Base-by-base conservation (phyloP, 1,140 invertebrate genomes). In the Leptinotarsa texana region DNA sequence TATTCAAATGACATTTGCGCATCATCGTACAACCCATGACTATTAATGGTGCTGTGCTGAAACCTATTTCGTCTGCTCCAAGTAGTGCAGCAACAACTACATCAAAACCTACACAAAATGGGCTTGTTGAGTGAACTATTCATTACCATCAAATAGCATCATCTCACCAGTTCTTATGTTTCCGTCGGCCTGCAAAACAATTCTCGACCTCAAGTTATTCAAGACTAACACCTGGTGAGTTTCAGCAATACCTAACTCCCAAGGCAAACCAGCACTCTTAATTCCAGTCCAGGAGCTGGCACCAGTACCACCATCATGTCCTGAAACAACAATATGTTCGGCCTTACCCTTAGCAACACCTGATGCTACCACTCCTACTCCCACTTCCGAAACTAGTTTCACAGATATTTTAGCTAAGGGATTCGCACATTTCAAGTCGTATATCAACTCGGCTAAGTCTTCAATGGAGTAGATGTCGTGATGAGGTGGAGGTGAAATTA, bases 391-490 rank as follows among this genome's bases (percentile, higher is more conserved):
- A 4, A 99, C 98, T 17, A 99, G 88, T 86, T 99, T 99, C 1
- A 99, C 98, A 67, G 96, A 98, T 76, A 99, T 97, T 68, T 97
- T 88, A 2, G 98, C 98, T 72, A 89, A 89, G 0, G 98, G 98
- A 89, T 99, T 99, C 63, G 97, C 95, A 84, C 95, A 97, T 86
- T 99, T 99, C 63, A 99, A 88, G 87, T 99, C 98, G 83, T 99
- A 99, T 83, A 99, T 99, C 51, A 99, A 88, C 88, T 99, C 96
- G 1, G 98, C 96, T 79, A 99, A 88, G 89, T 99, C 98, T 87
- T 99, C 98, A 83, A 99, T 99, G 49, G 96, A 98, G 87, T 99
- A 99, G 85, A 99, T 99, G 84, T 99, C 98, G 86, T 99, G 98
- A 88, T 99, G 98, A 6, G 98, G 98, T 6, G 98, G 98, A 48